phyloP scores from a whole-genome alignment of 2,888 invertebrate species.

The Xestia rhomboidea region DNA sequence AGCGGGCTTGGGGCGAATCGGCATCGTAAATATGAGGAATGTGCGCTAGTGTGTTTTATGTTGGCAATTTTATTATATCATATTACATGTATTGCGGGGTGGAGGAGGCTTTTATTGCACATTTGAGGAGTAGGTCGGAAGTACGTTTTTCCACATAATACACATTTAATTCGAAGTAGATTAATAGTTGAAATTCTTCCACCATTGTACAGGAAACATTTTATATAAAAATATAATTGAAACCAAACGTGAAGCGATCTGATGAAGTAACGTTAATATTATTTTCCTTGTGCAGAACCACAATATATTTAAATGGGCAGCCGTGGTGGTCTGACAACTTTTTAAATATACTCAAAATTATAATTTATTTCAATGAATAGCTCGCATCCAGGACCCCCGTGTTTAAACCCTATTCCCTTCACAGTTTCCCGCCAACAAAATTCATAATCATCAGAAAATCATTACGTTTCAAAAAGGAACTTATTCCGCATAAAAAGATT shows the following conservation, averaged over 20 bases:
- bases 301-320: neutral
- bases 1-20: constrained; percentile 74
- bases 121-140: constrained; percentile 38
- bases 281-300: neutral
- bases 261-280: neutral
- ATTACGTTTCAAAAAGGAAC: constrained; percentile 55
- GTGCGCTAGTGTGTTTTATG: constrained; percentile 77
- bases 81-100: constrained; percentile 69
- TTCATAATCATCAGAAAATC: constrained; percentile 63
- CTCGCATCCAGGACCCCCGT: constrained; percentile 41
- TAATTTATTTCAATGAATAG: constrained; percentile 12
- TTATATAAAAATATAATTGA: no score
- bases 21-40: constrained; percentile 88
- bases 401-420: constrained; percentile 48
- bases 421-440: constrained; percentile 51
- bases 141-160: constrained; percentile 22
- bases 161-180: constrained; percentile 14
- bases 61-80: constrained; percentile 78
- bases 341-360: neutral
- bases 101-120: constrained; percentile 68
- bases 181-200: neutral
- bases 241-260: neutral
- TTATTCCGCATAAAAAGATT: constrained; percentile 48
- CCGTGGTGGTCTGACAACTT: neutral
- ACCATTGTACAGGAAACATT: neutral